Percentiles rank a stretch among this genome's conserved stretches.
These are phyloP conservation scores for Lepidocyrtinus sp. DNA, from an alignment of 2,888 invertebrate species.

Conservation along the genomic window DNA sequence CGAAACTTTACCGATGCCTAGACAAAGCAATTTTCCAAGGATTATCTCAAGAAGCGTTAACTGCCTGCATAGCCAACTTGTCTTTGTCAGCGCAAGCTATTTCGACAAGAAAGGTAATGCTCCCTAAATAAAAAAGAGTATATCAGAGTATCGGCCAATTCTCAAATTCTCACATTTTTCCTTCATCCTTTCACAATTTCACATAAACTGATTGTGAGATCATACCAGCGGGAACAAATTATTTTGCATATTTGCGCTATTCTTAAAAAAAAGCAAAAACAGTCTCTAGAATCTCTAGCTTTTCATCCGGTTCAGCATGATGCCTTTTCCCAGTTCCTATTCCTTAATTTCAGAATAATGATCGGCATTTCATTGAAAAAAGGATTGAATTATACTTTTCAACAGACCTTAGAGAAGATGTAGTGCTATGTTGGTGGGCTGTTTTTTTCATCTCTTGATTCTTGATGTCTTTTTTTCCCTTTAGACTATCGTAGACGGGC, in stretches of 20 bases:
- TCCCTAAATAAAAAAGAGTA: slow-evolving; percentile 4
- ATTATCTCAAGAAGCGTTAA: slow-evolving; percentile 94
- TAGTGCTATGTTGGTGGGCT: slow-evolving; percentile 41
- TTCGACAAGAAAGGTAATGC: slow-evolving; percentile 78
- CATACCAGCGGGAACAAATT: slow-evolving; percentile 34
- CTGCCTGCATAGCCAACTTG: slow-evolving; percentile 92
- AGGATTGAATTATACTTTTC: background rate
- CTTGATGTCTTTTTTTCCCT: slow-evolving; percentile 25
- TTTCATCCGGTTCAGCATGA: slow-evolving; percentile 55
- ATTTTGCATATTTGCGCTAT: slow-evolving; percentile 26
- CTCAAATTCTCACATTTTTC: slow-evolving; percentile 27
- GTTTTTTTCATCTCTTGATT: slow-evolving; percentile 20
- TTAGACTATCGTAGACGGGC: slow-evolving; percentile 88
- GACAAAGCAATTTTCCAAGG: slow-evolving; percentile 97
- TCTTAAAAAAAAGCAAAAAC: slow-evolving; percentile 6
- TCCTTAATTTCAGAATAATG: slow-evolving; percentile 12
- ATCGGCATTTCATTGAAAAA: slow-evolving; percentile 39
- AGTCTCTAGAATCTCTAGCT: slow-evolving; percentile 26
- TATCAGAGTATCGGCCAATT: too few species aligned
- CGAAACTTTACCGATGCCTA: slow-evolving; percentile 92
- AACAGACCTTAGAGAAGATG: background rate
- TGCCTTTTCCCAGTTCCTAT: slow-evolving; percentile 40
- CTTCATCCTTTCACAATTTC: background rate
- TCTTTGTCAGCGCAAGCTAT: slow-evolving; percentile 87
- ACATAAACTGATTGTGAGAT: background rate